Base-by-base conservation (phyloP, 2,888 invertebrate genomes). In the Himalopsyche japonica region DNA sequence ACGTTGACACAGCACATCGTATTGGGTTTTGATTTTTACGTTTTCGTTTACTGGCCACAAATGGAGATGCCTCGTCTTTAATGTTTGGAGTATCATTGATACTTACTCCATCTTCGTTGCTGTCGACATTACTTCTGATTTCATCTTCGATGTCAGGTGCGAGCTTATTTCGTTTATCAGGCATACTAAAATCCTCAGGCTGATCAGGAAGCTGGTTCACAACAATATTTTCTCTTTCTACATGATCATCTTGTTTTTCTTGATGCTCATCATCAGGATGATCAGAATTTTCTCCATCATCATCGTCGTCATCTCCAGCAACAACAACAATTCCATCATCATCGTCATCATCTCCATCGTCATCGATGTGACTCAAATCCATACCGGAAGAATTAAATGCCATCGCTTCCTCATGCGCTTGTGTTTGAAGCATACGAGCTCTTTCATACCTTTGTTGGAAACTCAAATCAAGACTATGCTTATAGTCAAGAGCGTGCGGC, bases 21-120 rank as follows among this genome's bases (percentile, higher is more conserved):
- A 96, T 97, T 0, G 98, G 98, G 89, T 98, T 97, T 88, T 96
- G 95, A 88, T 95, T 97, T 91, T 98, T 98, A 37, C 98, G 93
- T 90, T 98, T 98, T 82, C 97, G 93, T 89, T 95, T 96, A 88
- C 93, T 94, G n/a, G 95, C 93, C 88, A 94, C 93, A 37, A 93
- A 92, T 86, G 91, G 92, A 76, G 90, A 89, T 15, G 88, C 86
- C 87, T 93, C 93, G 87, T 93, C 93, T 90, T 94, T 94, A 12
- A 89, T 88, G 88, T 92, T 92, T 49, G 92, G 92, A 20, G 92
- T 92, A 88, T 93, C 93, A 34, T 92, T 91, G 32, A 93, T 91
- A 88, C 93, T 93, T 64, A 93, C 88, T 0, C 93, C 93, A 88
- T 94, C 93, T 88, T 95, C 95, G 86, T 95, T 94, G 88, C 94